A percentile compares a stretch with the other conserved stretches of the same genome.
phyloP scores from a whole-genome alignment of 64 coral and sea anemone genomes.

The Stylophora pistillata region DNA sequence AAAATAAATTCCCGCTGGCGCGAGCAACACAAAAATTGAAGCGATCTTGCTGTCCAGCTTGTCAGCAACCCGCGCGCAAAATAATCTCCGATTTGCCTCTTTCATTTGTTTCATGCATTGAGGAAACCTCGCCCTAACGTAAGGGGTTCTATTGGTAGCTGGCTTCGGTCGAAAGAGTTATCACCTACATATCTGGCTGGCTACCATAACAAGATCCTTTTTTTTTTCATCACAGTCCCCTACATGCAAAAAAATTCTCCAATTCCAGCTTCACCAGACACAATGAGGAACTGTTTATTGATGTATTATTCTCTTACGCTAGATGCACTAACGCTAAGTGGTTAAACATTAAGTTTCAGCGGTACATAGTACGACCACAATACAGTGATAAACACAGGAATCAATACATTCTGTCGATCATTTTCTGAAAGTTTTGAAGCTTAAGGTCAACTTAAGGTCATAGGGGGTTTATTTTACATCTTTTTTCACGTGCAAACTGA shows the following conservation, averaged over 20 bases:
- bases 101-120: neutral
- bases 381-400: neutral
- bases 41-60: neutral
- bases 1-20: neutral
- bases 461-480: too few relatives aligned
- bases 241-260: too few relatives aligned
- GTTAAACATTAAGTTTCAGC: slow-evolving; percentile 17
- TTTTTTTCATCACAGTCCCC: neutral
- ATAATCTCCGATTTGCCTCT: neutral
- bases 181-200: neutral
- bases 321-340: neutral
- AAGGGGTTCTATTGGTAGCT: neutral
- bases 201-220: neutral
- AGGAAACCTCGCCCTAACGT: neutral
- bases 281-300: slow-evolving; percentile 18
- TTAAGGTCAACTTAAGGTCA: too few relatives aligned
- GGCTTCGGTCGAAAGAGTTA: neutral
- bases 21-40: neutral
- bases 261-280: neutral
- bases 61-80: neutral
- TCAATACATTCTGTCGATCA: neutral
- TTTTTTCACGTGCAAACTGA: too few relatives aligned
- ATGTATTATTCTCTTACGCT: neutral
- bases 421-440: neutral
- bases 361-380: neutral